phyloP scores from a whole-genome alignment of 2,113 vertebrate species.

The Melospiza georgiana region DNA sequence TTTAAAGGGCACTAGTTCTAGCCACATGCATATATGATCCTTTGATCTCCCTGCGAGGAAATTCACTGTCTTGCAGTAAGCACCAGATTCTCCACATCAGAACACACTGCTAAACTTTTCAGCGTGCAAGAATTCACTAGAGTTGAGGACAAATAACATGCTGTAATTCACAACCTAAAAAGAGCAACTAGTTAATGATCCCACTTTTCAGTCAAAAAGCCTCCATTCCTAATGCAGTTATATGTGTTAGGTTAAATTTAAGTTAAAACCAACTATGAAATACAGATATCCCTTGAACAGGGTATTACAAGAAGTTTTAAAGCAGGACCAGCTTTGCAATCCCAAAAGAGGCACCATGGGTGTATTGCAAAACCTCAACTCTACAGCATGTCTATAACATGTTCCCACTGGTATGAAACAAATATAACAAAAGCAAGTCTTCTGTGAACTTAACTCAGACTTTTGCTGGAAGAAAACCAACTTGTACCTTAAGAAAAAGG shows the following conservation, averaged over 20 bases:
- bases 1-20: background rate
- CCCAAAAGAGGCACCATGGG: background rate
- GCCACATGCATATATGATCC: background rate
- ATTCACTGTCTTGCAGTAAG: background rate
- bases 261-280: background rate
- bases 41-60: background rate
- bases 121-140: background rate
- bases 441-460: background rate
- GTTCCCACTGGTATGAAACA: background rate
- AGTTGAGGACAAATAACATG: background rate
- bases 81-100: background rate
- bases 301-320: background rate
- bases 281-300: background rate
- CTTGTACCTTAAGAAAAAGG: background rate
- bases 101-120: background rate
- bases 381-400: background rate
- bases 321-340: background rate
- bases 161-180: background rate
- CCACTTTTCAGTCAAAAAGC: background rate
- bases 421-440: background rate
- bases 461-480: background rate
- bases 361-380: background rate
- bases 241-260: background rate
- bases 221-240: accelerated
- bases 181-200: background rate